phyloP scores from a whole-genome alignment of 2,888 invertebrate species.

The Pyralis farinalis region DNA sequence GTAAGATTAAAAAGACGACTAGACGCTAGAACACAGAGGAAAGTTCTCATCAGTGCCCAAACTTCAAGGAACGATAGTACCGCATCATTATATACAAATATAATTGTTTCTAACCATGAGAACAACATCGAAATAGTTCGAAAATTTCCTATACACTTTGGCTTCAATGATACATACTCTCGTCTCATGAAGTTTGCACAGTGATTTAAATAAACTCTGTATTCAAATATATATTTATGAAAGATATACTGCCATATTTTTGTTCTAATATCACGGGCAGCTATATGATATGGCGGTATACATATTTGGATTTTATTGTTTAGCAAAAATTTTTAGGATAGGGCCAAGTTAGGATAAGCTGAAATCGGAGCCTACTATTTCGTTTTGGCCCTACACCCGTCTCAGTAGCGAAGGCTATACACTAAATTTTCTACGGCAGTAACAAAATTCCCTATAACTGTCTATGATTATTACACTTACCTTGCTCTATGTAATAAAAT shows the following conservation, averaged over 20 bases:
- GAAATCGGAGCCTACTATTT: slow-evolving; percentile 45
- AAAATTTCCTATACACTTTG: too few species aligned
- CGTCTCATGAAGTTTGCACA: too few species aligned
- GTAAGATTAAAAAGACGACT: slow-evolving; percentile 3
- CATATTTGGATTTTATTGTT: slow-evolving; percentile 28
- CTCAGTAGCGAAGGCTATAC: slow-evolving; percentile 37
- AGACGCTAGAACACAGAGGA: too few species aligned
- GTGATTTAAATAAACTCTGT: too few species aligned
- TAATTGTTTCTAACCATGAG: too few species aligned
- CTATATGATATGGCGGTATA: slow-evolving; percentile 12
- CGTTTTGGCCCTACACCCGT: slow-evolving; percentile 31
- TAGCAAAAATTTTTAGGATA: slow-evolving; percentile 67
- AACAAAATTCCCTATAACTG: slow-evolving; percentile 1
- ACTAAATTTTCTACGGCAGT: slow-evolving; percentile 3
- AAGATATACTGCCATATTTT: slow-evolving; percentile 7
- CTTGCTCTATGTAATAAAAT: slow-evolving; percentile 17
- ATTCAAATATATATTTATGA: neutral
- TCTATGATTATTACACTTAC: slow-evolving; percentile 13
- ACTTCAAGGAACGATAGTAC: too few species aligned
- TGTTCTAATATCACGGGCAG: slow-evolving; percentile 15
- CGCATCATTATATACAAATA: too few species aligned
- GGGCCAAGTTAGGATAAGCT: slow-evolving; percentile 52
- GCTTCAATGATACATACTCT: too few species aligned
- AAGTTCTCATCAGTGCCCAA: too few species aligned
- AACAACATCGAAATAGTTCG: too few species aligned